These are phyloP conservation scores for Norana najaformis DNA, from an alignment of 2,888 invertebrate genomes.

Conservation along the genomic window DNA sequence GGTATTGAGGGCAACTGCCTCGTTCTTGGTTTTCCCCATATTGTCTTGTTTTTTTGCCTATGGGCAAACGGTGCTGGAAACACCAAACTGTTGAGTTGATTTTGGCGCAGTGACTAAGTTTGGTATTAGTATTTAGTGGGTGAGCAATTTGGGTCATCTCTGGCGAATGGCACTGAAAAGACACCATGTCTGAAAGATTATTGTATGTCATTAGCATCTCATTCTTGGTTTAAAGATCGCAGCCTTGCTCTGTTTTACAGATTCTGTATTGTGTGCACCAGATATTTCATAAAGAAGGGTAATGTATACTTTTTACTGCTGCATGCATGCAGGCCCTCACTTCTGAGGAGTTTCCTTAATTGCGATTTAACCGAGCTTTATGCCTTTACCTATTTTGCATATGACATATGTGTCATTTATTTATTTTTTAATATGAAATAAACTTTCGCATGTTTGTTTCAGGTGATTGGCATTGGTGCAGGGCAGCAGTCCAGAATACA, in stretches of 20 bases:
- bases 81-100: not conserved
- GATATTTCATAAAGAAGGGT: not conserved
- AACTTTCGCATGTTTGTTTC: slow-evolving; percentile 52
- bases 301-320: not conserved
- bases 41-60: not conserved
- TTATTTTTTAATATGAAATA: not conserved
- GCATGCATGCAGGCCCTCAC: not conserved
- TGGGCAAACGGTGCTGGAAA: not conserved
- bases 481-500: slow-evolving; percentile 98
- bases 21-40: not conserved
- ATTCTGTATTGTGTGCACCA: not conserved
- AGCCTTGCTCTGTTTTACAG: too few species aligned
- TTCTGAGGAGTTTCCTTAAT: too few species aligned
- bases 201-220: too few species aligned
- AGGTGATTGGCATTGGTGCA: slow-evolving; percentile 95
- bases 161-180: too few species aligned
- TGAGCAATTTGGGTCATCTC: too few species aligned
- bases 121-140: not conserved
- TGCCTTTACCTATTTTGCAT: not conserved
- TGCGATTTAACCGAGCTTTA: too few species aligned
- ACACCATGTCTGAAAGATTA: too few species aligned
- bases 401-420: not conserved
- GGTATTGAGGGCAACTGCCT: not conserved
- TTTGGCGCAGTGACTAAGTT: not conserved
- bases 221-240: too few species aligned